Evolutionary conservation across 2,113 vertebrate species (phyloP).

Genomic region (Gymnogyps californianus): DNA sequence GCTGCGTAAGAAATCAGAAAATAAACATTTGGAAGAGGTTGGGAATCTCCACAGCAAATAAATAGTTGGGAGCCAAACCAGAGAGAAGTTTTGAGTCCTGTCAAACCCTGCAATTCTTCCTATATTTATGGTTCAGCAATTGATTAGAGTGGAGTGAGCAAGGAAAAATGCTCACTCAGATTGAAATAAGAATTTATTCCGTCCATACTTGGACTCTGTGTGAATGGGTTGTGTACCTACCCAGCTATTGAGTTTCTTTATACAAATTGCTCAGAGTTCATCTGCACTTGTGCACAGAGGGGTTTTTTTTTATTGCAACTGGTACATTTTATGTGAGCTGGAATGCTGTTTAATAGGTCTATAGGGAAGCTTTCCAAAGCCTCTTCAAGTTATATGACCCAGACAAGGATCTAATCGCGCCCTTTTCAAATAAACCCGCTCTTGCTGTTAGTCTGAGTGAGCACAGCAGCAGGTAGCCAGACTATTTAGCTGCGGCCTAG

Average conservation of each 20-base stretch:
- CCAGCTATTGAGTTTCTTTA: background rate
- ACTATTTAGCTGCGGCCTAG: background rate
- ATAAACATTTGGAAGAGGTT: background rate
- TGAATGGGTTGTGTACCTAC: background rate
- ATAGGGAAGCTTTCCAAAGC: background rate
- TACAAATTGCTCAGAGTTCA: background rate
- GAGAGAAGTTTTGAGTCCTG: background rate
- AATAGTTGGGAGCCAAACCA: background rate
- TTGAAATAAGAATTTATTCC: background rate
- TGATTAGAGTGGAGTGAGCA: background rate
- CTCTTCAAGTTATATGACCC: background rate
- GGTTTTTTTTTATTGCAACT: background rate
- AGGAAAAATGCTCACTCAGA: background rate
- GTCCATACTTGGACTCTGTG: background rate
- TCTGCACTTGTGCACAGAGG: background rate
- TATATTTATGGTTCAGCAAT: background rate
- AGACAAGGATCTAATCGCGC: background rate
- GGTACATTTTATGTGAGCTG: background rate
- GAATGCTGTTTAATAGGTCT: background rate
- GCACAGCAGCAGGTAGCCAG: constrained; percentile 3
- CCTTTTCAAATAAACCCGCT: background rate
- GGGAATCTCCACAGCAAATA: background rate
- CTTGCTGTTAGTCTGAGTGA: background rate
- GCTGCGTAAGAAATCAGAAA: background rate
- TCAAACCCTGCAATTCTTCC: background rate